Base-by-base conservation (phyloP, 2,888 invertebrate species). In the Tupiocoris notatus region DNA sequence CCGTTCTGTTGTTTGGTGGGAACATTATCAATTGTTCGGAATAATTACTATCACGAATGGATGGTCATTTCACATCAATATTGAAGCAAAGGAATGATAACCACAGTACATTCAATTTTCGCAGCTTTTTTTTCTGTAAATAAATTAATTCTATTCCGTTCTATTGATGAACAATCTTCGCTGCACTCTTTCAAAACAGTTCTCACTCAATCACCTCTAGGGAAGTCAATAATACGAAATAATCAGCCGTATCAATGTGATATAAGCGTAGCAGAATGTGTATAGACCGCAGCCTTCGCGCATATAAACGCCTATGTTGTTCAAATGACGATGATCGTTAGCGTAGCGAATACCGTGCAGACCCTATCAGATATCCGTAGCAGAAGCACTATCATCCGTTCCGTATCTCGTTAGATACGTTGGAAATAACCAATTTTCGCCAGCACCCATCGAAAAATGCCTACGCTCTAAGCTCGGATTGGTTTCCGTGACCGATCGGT, bases 361-460 rank as follows among this genome's bases (percentile, higher is more conserved):
- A 39, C 39, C 39, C 39, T 39, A 39, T 39, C 39, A 39, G n/a
- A n/a, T n/a, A n/a, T n/a, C n/a, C n/a, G n/a, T n/a, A n/a, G n/a
- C n/a, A n/a, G n/a, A 39, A 12, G 39, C 12, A 39, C 39, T 12
- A 39, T 39, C 39, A 39, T 39, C 3, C 39, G 6, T 39, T 12
- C 39, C 39, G 62, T 63, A 63, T 73, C 73, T 73, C 23, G 73
- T 73, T 73, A 73, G 73, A 73, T 73, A 73, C 73, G 73, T 73
- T 63, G 54, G 58, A 70, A 73, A 73, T 63, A 62, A 62, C 73
- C 73, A 59, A 61, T 73, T 62, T 56, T 62, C 6, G n/a, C 58
- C 62, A 39, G 73, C 39, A 73, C 39, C 39, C 6, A 39, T 39
- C 39, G 39, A 12, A 39, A 39, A 39, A 12, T 39, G 12, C 12